Percentiles rank a stretch among this genome's conserved stretches.
Conservation (phyloP, 2,797 vertebrate species). For the Borostomias antarcticus region DNA sequence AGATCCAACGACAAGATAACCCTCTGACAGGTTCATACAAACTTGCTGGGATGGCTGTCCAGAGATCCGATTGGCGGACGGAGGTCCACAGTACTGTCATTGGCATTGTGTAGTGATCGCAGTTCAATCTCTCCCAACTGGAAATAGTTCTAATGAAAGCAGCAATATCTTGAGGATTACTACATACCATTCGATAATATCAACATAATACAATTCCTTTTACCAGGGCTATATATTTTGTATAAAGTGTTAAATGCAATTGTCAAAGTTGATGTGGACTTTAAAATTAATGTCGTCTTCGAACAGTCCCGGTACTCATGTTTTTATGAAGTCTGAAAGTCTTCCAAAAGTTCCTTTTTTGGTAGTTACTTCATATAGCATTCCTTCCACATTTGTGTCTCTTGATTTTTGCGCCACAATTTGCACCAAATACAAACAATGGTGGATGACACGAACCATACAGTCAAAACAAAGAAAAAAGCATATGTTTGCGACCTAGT, state of each 20-base stretch:
- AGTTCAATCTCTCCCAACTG: constrained; percentile 56
- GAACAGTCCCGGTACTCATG: constrained; percentile 43
- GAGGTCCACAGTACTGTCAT: constrained; percentile 52
- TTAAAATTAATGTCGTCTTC: constrained; percentile 40
- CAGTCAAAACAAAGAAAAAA: constrained; percentile 38
- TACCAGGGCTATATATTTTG: constrained; percentile 63
- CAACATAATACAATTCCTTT: constrained; percentile 64
- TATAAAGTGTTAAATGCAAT: constrained; percentile 66
- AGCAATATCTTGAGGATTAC: constrained; percentile 67
- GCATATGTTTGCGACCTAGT: constrained; percentile 29
- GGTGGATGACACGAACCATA: constrained; percentile 39
- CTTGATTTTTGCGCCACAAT: constrained; percentile 41
- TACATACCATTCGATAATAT: constrained; percentile 68
- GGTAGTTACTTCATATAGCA: constrained; percentile 56
- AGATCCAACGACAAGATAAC: constrained; percentile 28
- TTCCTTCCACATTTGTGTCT: constrained; percentile 42
- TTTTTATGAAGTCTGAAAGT: constrained; percentile 55
- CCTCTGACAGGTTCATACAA: constrained; percentile 41
- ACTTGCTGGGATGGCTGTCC: constrained; percentile 46
- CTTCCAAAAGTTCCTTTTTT: constrained; percentile 44
- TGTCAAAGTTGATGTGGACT: constrained; percentile 50
- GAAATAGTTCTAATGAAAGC: constrained; percentile 66
- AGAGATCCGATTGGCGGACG: constrained; percentile 48
- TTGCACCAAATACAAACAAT: constrained; percentile 33
- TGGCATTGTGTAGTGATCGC: constrained; percentile 41